Conservation (phyloP, 2,113 vertebrate species). For the Hiodon tergisus region DNA sequence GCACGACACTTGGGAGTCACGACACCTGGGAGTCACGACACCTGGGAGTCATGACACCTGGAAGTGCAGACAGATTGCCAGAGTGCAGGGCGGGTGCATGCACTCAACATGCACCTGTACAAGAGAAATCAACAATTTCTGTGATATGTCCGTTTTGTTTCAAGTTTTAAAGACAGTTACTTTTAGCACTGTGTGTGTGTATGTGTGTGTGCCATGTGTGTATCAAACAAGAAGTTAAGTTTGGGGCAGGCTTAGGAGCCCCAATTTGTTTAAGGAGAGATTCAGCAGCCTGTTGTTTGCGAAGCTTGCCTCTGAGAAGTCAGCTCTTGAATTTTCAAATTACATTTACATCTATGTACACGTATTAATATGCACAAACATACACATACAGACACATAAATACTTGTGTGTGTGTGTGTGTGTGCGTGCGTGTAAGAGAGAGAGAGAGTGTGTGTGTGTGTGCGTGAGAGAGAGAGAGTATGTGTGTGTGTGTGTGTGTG, state of each 20-base stretch:
- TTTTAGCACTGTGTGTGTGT: slow-evolving; percentile 38
- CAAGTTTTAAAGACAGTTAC: slow-evolving; percentile 62
- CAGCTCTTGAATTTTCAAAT: slow-evolving; percentile 65
- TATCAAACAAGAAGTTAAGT: slow-evolving; percentile 55
- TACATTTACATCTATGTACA: slow-evolving; percentile 61
- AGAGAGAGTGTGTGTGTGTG: slow-evolving; percentile 35
- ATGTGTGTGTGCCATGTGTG: slow-evolving; percentile 23
- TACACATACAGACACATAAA: slow-evolving; percentile 29
- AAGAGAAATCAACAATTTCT: slow-evolving; percentile 55
- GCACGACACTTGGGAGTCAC: slow-evolving; percentile 28
- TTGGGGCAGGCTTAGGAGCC: slow-evolving; percentile 60
- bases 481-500: slow-evolving; percentile 3
- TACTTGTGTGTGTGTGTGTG: neutral
- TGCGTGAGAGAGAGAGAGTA: neutral
- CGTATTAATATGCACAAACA: slow-evolving; percentile 47
- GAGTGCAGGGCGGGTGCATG: neutral
- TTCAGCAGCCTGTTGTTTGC: slow-evolving; percentile 60
- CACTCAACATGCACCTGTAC: slow-evolving; percentile 64
- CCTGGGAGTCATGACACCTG: slow-evolving; percentile 53
- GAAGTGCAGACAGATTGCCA: neutral
- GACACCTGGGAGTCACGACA: slow-evolving; percentile 58
- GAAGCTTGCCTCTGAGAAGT: slow-evolving; percentile 62
- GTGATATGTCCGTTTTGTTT: slow-evolving; percentile 59
- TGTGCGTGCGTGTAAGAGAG: neutral
- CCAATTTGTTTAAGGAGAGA: slow-evolving; percentile 51